Evolutionary conservation across 2,888 invertebrate genomes (phyloP).

Genomic region (Drosophila recens): DNA sequence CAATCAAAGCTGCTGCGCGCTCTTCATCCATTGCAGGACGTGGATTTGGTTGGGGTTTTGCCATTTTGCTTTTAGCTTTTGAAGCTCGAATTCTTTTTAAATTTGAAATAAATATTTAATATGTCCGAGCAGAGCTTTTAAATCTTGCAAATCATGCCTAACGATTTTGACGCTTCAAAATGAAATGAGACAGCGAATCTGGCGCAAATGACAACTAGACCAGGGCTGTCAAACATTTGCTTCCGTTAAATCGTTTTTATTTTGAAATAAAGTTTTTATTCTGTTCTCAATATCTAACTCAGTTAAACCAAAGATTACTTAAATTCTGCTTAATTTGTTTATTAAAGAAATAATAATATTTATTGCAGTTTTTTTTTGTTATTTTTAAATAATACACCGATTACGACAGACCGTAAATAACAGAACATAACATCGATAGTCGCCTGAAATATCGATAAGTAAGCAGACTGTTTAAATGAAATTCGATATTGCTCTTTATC

Average conservation of each 20-base stretch:
- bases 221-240: conserved; percentile 21
- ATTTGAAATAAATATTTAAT: conserved; percentile 15
- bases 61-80: conserved; percentile 22
- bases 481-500: too few species aligned
- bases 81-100: conserved; percentile 22
- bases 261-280: too few species aligned
- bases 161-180: conserved; percentile 37
- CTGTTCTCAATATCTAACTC: too few species aligned
- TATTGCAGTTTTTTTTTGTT: neutral
- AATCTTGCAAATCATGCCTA: conserved; percentile 58
- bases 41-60: conserved; percentile 1
- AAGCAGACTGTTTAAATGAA: neutral
- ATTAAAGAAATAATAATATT: too few species aligned
- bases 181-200: neutral
- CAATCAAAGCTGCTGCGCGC: conserved; percentile 92
- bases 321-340: too few species aligned
- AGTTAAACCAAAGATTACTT: too few species aligned
- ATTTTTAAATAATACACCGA: neutral
- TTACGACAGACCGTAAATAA: neutral
- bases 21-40: conserved; percentile 27
- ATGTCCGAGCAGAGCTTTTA: neutral
- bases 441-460: neutral
- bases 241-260: neutral
- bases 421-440: conserved; percentile 4
- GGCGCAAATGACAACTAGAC: conserved; percentile 16